These are phyloP conservation scores for Leptogaster cylindrica DNA, from an alignment of 2,888 invertebrate genomes.

Conservation along the genomic window DNA sequence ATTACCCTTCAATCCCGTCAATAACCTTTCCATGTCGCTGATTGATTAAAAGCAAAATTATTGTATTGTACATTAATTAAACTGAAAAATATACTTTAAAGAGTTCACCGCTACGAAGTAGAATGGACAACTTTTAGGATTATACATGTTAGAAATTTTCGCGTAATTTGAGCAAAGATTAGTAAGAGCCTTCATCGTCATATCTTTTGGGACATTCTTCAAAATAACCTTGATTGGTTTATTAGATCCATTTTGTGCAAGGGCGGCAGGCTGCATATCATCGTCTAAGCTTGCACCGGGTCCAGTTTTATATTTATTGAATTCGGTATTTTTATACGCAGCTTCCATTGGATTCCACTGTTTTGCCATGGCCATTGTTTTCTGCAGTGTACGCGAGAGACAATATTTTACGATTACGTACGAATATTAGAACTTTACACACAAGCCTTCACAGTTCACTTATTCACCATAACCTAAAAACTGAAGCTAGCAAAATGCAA, in stretches of 20 bases:
- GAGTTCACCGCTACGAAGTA: constrained; percentile 36
- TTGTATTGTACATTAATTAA: not conserved
- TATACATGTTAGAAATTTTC: constrained; percentile 13
- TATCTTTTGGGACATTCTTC: constrained; percentile 38
- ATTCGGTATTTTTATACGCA: constrained; percentile 38
- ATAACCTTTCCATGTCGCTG: constrained; percentile 43
- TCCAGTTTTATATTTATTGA: constrained; percentile 41
- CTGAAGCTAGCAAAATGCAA: no score
- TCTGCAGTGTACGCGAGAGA: not conserved
- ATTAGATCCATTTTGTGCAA: not conserved
- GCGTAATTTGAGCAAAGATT: constrained; percentile 41
- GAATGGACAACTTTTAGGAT: constrained; percentile 16
- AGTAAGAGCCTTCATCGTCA: constrained; percentile 28
- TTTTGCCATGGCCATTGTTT: constrained; percentile 41
- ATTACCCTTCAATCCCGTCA: constrained; percentile 32
- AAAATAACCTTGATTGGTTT: constrained; percentile 14
- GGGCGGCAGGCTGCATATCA: constrained; percentile 40
- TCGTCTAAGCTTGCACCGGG: constrained; percentile 42
- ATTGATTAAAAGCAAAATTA: not conserved
- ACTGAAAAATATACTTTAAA: constrained; percentile 12
- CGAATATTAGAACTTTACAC: no score
- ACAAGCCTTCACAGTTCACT: no score
- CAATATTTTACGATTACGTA: no score
- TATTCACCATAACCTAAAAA: no score
- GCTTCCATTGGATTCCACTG: constrained; percentile 45